phyloP scores from a whole-genome alignment of 2,888 invertebrate species.

The Carabus problematicus region DNA sequence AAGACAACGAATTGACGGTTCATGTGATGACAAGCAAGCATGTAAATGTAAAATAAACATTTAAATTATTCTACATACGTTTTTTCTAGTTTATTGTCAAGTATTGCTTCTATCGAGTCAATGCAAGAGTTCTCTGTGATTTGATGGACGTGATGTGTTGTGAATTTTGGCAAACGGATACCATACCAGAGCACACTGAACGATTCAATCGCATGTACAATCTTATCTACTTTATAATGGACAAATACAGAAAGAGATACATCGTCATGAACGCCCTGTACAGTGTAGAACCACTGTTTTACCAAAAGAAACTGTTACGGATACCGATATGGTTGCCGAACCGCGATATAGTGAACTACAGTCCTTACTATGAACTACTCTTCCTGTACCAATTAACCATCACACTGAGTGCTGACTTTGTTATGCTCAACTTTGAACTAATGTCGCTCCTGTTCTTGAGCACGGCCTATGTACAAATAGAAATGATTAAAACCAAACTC shows the following conservation, averaged over 20 bases:
- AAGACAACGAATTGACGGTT: no score
- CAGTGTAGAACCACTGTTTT: conserved; percentile 17
- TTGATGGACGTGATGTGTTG: conserved; percentile 7
- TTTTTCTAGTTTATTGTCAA: conserved; percentile 31
- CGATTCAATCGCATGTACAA: conserved; percentile 16
- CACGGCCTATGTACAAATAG: conserved; percentile 29
- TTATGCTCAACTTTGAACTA: conserved; percentile 32
- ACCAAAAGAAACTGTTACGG: conserved; percentile 8
- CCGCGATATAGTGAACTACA: conserved; percentile 13
- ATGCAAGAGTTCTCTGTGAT: not conserved
- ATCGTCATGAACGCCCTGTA: conserved; percentile 24
- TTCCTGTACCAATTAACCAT: conserved; percentile 6
- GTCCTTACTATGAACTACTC: conserved; percentile 21
- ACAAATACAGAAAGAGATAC: conserved; percentile 27
- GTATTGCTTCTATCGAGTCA: conserved; percentile 20
- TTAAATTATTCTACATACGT: not conserved
- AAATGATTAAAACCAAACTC: conserved; percentile 24
- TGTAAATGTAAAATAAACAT: not conserved
- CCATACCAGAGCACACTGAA: not conserved
- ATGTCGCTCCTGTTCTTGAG: conserved; percentile 22
- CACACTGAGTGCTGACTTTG: conserved; percentile 23
- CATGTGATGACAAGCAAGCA: no score
- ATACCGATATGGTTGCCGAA: conserved; percentile 29
- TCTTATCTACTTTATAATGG: conserved; percentile 14
- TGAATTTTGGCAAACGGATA: conserved; percentile 23